These are phyloP conservation scores for Druceiella hillmani DNA, from an alignment of 2,888 invertebrate species.

Conservation along the genomic window DNA sequence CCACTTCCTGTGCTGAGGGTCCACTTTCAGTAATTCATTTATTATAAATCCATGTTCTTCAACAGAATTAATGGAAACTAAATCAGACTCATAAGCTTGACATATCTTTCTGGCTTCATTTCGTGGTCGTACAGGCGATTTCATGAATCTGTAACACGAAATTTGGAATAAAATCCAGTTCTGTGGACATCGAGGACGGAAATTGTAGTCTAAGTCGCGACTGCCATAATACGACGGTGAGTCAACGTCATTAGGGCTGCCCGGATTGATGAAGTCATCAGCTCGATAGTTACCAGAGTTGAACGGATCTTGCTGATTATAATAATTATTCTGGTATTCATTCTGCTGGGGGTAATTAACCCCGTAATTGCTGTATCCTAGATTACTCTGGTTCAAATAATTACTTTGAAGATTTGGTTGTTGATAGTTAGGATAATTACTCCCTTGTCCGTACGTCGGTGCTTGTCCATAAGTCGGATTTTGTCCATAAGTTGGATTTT, in stretches of 20 bases:
- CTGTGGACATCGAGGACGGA: conserved; percentile 60
- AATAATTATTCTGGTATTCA: too few relatives aligned
- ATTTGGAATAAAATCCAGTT: conserved; percentile 80
- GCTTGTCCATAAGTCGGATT: background rate
- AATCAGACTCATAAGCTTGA: conserved; percentile 74
- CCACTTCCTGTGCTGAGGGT: conserved; percentile 84
- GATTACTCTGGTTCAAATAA: background rate
- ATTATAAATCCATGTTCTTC: conserved; percentile 88
- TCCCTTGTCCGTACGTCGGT: background rate
- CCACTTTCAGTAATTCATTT: conserved; percentile 72
- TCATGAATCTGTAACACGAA: conserved; percentile 85
- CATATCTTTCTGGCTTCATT: conserved; percentile 81
- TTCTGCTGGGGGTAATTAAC: background rate
- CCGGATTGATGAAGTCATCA: conserved; percentile 28
- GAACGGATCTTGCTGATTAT: conserved; percentile 33
- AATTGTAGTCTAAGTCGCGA: conserved; percentile 38
- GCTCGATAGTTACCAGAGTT: conserved; percentile 36
- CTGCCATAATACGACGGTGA: conserved; percentile 43
- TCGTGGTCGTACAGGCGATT: conserved; percentile 74
- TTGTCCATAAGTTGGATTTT: background rate
- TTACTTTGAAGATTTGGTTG: background rate
- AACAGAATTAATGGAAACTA: conserved; percentile 71
- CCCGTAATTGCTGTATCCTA: background rate
- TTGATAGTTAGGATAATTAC: background rate
- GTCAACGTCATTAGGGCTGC: conserved; percentile 33